phyloP scores from a whole-genome alignment of 2,113 vertebrate genomes.

The Dipodomys stephensi region DNA sequence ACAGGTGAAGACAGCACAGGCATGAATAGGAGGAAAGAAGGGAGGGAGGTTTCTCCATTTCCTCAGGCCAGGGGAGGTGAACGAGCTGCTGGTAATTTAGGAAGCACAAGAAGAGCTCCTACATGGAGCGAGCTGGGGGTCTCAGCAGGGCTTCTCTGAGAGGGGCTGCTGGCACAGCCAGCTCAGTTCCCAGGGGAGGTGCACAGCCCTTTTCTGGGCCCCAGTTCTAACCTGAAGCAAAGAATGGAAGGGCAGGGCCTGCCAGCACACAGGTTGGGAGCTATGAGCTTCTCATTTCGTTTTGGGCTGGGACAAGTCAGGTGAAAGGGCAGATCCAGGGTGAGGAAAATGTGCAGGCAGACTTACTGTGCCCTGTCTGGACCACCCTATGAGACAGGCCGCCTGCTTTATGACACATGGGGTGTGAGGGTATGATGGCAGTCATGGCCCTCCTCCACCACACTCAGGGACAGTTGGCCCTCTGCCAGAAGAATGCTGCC shows the following conservation, averaged over 20 bases:
- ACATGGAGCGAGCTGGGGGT: background rate
- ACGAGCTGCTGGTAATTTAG: background rate
- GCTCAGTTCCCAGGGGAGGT: background rate
- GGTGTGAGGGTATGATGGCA: background rate
- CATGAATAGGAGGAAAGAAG: background rate
- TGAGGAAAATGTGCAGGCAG: background rate
- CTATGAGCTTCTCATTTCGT: background rate
- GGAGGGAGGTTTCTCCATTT: background rate
- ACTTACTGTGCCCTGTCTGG: background rate
- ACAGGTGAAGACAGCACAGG: background rate
- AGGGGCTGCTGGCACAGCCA: background rate
- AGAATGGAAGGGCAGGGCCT: background rate
- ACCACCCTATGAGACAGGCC: background rate
- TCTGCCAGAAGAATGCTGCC: background rate
- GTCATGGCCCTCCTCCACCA: background rate
- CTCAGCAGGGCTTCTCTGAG: background rate
- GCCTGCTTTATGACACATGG: background rate
- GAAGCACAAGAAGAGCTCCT: background rate
- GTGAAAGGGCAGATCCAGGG: background rate
- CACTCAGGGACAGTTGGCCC: background rate
- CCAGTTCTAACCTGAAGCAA: constrained; percentile 17
- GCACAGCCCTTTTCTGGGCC: background rate
- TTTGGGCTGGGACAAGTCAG: background rate
- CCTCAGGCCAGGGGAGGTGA: background rate
- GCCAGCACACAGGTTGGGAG: background rate